Conservation (phyloP, 2,113 vertebrate genomes). For the Cheirogaleus medius region DNA sequence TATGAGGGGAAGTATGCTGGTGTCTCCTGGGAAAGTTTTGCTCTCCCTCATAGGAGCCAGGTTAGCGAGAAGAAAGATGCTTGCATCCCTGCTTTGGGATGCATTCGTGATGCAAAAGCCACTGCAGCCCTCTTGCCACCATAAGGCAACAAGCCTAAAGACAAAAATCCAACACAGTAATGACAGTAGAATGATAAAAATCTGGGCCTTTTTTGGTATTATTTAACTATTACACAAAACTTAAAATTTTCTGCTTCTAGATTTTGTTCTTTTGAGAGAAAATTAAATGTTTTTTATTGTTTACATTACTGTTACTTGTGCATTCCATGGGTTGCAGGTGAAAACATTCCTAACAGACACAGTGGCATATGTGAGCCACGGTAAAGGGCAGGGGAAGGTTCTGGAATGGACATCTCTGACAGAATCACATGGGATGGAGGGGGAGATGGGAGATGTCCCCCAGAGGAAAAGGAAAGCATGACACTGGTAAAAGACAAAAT, state of each 20-base stretch:
- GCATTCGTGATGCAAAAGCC: neutral
- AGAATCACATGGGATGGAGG: neutral
- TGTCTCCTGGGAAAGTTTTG: neutral
- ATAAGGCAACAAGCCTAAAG: neutral
- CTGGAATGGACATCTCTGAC: neutral
- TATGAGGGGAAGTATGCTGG: neutral
- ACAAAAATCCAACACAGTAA: neutral
- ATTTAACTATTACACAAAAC: neutral
- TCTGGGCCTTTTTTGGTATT: neutral
- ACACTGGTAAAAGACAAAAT: neutral
- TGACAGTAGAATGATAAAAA: neutral
- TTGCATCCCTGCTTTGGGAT: neutral
- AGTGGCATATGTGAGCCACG: fast-evolving
- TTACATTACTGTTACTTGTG: neutral
- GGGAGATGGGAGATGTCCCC: too few relatives aligned
- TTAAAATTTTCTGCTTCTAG: neutral
- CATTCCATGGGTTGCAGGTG: neutral
- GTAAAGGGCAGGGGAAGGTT: neutral
- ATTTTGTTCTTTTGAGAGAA: neutral
- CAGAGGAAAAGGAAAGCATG: neutral
- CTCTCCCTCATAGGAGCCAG: neutral
- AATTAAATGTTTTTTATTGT: neutral
- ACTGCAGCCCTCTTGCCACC: neutral
- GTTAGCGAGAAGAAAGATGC: neutral
- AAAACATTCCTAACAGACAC: neutral